phyloP scores from a whole-genome alignment of 2,888 invertebrate genomes.

The Blomia tropicalis region DNA sequence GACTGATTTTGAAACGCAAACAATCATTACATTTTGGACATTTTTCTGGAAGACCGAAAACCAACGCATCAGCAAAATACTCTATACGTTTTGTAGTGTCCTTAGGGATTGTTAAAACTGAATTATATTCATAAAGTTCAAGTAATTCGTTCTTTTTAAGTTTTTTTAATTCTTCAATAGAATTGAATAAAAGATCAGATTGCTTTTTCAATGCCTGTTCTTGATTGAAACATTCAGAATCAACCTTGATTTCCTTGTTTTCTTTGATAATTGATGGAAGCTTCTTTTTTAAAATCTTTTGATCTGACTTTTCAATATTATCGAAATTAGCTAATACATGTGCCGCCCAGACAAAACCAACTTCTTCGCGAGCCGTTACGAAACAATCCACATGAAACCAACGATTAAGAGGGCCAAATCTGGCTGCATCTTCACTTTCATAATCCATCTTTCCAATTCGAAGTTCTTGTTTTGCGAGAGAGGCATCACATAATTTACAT shows the following conservation, averaged over 20 bases:
- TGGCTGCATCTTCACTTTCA: constrained; percentile 59
- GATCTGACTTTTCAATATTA: constrained; percentile 52
- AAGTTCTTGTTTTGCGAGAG: constrained; percentile 60
- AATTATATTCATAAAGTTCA: constrained; percentile 52
- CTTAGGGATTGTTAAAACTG: constrained; percentile 46
- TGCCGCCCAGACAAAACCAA: constrained; percentile 56
- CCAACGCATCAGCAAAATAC: constrained; percentile 54
- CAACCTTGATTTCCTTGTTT: neutral
- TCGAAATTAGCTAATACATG: constrained; percentile 60
- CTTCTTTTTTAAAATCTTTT: constrained; percentile 45
- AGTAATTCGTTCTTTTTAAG: constrained; percentile 48
- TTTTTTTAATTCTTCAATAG: constrained; percentile 47
- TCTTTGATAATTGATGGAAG: neutral
- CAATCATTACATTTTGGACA: constrained; percentile 68
- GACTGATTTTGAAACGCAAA: constrained; percentile 40
- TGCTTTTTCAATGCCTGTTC: constrained; percentile 53
- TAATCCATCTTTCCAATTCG: constrained; percentile 68
- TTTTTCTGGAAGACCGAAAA: constrained; percentile 62
- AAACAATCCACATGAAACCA: constrained; percentile 92
- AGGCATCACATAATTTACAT: constrained; percentile 67
- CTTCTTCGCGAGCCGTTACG: constrained; percentile 51
- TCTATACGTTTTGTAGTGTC: constrained; percentile 10
- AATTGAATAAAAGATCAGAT: constrained; percentile 50
- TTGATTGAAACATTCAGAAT: constrained; percentile 38
- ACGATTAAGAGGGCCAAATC: constrained; percentile 62